Evolutionary conservation across 2,113 vertebrate genomes (phyloP).

Genomic region (Pseudorectes ferrugineus): DNA sequence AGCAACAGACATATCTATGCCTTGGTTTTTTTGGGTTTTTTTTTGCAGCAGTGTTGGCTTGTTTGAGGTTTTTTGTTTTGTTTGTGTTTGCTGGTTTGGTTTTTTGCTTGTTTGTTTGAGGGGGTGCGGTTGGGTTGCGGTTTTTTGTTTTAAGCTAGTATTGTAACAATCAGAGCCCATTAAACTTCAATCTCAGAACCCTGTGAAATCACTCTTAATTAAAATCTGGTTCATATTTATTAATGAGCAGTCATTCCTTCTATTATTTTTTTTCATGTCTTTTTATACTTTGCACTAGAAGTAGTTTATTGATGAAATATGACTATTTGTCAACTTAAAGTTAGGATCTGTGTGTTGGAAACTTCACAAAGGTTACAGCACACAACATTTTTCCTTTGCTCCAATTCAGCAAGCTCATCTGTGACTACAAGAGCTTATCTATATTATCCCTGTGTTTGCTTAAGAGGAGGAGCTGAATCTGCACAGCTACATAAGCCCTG

Average conservation of each 20-base stretch:
- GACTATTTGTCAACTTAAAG: not conserved
- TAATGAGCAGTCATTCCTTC: not conserved
- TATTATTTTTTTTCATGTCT: not conserved
- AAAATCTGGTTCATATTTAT: not conserved
- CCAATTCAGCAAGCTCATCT: not conserved
- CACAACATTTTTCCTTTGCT: not conserved
- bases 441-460: not conserved
- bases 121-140: rapidly evolving
- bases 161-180: not conserved
- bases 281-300: not conserved
- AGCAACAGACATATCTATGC: rapidly evolving
- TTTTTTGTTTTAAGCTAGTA: not conserved
- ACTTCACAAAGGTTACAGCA: not conserved
- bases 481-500: not conserved
- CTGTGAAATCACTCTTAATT: not conserved
- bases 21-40: not conserved
- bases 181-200: not conserved
- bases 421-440: not conserved
- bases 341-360: not conserved
- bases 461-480: not conserved
- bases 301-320: not conserved
- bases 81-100: not conserved
- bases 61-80: not conserved
- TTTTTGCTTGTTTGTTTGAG: not conserved
- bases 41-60: rapidly evolving